A percentile compares a stretch with the other conserved stretches of the same genome.
Conservation (phyloP, 2,888 invertebrate genomes). For the Zootermopsis nevadensis region DNA sequence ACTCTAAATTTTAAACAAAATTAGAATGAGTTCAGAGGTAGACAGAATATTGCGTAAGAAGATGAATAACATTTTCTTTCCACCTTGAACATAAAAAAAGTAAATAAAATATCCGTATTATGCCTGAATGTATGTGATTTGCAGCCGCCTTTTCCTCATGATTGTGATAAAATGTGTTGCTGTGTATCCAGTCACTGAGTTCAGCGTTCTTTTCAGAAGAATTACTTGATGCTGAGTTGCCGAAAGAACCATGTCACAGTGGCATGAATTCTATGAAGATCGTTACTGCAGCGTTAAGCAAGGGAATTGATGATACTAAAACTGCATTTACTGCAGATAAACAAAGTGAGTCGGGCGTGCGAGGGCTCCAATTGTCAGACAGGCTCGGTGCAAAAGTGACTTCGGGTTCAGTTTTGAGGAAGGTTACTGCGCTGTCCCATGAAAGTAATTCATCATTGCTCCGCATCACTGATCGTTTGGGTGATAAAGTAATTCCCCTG, state of each 20-base stretch:
- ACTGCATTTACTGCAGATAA: neutral
- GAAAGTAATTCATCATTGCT: neutral
- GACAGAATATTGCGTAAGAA: too few species aligned
- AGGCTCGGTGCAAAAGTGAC: slow-evolving; percentile 3
- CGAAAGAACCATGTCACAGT: slow-evolving; percentile 29
- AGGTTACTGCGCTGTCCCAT: neutral
- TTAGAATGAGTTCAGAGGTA: too few species aligned
- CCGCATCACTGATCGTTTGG: neutral
- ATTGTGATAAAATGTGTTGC: too few species aligned
- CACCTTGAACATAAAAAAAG: too few species aligned
- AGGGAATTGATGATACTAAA: neutral
- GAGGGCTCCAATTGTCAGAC: neutral
- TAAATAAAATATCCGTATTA: too few species aligned
- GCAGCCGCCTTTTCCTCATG: too few species aligned
- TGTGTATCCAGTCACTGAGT: too few species aligned
- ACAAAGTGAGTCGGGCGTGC: neutral
- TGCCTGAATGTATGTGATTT: too few species aligned
- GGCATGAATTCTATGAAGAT: neutral
- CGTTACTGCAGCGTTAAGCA: neutral
- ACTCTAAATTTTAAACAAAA: too few species aligned
- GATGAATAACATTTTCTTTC: too few species aligned
- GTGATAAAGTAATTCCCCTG: neutral
- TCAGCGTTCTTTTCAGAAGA: slow-evolving; percentile 41
- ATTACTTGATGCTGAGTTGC: slow-evolving; percentile 49
- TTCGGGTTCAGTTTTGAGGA: neutral